A percentile compares a stretch with the other conserved stretches of the same genome.
phyloP scores from a whole-genome alignment of 2,113 vertebrate species.

The Pachypanchax playfairii region DNA sequence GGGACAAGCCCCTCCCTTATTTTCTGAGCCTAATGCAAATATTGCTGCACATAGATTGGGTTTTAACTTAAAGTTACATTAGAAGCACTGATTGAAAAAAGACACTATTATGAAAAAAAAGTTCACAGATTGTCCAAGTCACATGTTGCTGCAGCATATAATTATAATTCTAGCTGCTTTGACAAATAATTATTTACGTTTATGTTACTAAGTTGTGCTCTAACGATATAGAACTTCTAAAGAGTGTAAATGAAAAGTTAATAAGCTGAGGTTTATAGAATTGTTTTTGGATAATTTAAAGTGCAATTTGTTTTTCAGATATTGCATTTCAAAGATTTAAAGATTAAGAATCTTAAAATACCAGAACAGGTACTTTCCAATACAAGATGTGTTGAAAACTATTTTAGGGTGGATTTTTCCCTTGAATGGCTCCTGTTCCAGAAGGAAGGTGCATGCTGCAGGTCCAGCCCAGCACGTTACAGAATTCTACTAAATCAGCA shows the following conservation, averaged over 20 bases:
- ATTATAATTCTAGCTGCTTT: too few relatives aligned
- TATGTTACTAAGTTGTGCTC: too few relatives aligned
- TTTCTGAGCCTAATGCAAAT: too few relatives aligned
- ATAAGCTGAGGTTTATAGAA: neutral
- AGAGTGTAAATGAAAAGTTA: neutral
- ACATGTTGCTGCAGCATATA: too few relatives aligned
- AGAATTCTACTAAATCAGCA: constrained; percentile 40
- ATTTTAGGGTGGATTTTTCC: constrained; percentile 53
- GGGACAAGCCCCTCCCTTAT: too few relatives aligned
- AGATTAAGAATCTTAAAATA: neutral
- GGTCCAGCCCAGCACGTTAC: constrained; percentile 68
- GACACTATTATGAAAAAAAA: too few relatives aligned
- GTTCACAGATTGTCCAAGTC: too few relatives aligned
- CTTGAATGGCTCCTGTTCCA: constrained; percentile 26
- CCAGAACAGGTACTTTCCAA: neutral
- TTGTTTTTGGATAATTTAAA: neutral
- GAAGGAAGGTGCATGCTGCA: constrained; percentile 55
- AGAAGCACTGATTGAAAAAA: too few relatives aligned
- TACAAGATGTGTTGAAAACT: neutral
- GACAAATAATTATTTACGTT: too few relatives aligned
- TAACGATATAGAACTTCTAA: too few relatives aligned
- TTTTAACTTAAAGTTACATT: too few relatives aligned
- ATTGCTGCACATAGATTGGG: too few relatives aligned
- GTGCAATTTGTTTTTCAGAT: neutral
- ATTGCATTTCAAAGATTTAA: neutral